Conservation (phyloP, 64 coral and sea anemone genomes). For the Platygyra sinensis region DNA sequence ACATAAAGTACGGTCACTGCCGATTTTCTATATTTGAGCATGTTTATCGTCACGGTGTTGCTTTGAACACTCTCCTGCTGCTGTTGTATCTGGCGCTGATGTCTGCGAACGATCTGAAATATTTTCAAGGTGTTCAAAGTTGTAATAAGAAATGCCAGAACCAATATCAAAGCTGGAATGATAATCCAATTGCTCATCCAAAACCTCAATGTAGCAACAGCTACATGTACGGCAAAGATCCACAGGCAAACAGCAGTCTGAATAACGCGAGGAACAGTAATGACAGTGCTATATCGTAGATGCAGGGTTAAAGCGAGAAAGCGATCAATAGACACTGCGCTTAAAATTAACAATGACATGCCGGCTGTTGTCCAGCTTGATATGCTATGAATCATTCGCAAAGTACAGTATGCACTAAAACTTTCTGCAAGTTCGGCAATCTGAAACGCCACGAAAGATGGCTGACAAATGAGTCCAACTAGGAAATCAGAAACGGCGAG, state of each 20-base stretch:
- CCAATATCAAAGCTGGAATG: neutral
- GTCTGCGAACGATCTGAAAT: slow-evolving; percentile 48
- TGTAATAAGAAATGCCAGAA: neutral
- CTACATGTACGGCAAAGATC: slow-evolving; percentile 29
- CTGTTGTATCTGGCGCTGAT: slow-evolving; percentile 22
- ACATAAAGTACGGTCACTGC: neutral
- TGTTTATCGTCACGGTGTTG: neutral
- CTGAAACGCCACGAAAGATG: slow-evolving; percentile 30
- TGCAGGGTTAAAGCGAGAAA: slow-evolving; percentile 51
- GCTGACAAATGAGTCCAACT: slow-evolving; percentile 51
- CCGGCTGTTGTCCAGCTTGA: slow-evolving; percentile 30
- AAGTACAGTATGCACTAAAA: slow-evolving; percentile 28
- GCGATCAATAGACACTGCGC: slow-evolving; percentile 47
- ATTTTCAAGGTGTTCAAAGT: slow-evolving; percentile 1
- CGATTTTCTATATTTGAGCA: neutral
- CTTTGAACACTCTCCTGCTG: neutral
- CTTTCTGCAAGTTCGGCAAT: slow-evolving; percentile 32
- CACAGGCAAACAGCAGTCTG: slow-evolving; percentile 1
- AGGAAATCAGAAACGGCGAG: slow-evolving; percentile 45
- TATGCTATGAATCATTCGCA: slow-evolving; percentile 39
- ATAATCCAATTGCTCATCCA: neutral
- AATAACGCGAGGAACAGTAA: slow-evolving; percentile 17
- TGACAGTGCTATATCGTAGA: slow-evolving; percentile 30
- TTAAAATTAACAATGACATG: slow-evolving; percentile 41
- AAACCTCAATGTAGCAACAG: neutral